These are phyloP conservation scores for Elephantulus edwardii DNA, from an alignment of 2,113 vertebrate genomes.

Conservation along the genomic window DNA sequence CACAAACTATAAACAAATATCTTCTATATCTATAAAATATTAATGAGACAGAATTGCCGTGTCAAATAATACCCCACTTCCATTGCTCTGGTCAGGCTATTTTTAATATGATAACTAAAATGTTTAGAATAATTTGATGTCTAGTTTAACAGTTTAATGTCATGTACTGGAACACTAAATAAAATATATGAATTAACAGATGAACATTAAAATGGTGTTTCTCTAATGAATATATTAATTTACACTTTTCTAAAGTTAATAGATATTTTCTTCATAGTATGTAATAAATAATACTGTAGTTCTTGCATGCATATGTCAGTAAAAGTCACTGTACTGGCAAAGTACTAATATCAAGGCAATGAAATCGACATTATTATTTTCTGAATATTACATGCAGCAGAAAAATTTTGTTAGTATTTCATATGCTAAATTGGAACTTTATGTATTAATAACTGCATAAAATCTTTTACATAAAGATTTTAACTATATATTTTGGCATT, in stretches of 20 bases:
- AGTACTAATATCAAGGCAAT: not conserved
- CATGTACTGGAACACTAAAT: not conserved
- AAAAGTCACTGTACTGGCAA: not conserved
- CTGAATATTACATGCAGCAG: not conserved
- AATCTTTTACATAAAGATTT: too few relatives aligned
- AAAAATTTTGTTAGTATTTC: not conserved
- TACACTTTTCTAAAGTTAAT: not conserved
- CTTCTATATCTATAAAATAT: not conserved
- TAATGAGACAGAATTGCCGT: not conserved
- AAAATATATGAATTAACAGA: not conserved
- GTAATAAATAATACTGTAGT: not conserved
- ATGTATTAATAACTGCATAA: too few relatives aligned
- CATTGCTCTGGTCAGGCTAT: not conserved
- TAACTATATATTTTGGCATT: too few relatives aligned
- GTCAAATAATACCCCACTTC: not conserved
- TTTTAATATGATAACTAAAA: not conserved
- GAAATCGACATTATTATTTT: not conserved
- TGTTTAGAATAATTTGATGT: not conserved
- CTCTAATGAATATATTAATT: not conserved
- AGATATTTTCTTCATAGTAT: not conserved
- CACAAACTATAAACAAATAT: not conserved
- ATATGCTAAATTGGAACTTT: not conserved
- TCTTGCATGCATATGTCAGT: not conserved
- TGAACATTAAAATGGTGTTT: not conserved
- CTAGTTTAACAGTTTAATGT: too few relatives aligned